Evolutionary conservation across 2,888 invertebrate species (phyloP).

Genomic region (Ariolimax columbianus): DNA sequence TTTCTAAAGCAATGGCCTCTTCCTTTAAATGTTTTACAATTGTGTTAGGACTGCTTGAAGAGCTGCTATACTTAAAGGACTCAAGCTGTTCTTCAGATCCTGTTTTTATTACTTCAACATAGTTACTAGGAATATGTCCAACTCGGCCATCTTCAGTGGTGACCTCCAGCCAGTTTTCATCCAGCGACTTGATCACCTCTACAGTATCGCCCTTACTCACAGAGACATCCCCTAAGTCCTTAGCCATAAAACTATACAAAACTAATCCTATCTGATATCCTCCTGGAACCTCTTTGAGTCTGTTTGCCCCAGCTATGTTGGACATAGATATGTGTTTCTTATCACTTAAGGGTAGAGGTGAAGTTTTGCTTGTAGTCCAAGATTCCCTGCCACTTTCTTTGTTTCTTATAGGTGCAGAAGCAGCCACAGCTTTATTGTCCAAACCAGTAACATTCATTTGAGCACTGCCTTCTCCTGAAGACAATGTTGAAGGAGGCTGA

Average conservation of each 20-base stretch:
- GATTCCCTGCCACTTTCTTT: not conserved
- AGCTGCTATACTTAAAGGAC: not conserved
- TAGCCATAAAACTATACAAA: slow-evolving; percentile 76
- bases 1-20: not conserved
- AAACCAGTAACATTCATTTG: not conserved
- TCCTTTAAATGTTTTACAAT: not conserved
- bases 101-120: slow-evolving; percentile 70
- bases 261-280: slow-evolving; percentile 68
- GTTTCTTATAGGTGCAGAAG: not conserved
- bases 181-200: slow-evolving; percentile 73
- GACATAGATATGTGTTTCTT: not conserved
- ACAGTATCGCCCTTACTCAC: slow-evolving; percentile 78
- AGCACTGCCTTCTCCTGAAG: not conserved
- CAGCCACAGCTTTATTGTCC: not conserved
- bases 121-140: slow-evolving; percentile 78
- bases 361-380: not conserved
- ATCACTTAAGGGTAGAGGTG: not conserved
- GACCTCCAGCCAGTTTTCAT: slow-evolving; percentile 78
- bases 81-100: slow-evolving; percentile 23
- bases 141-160: slow-evolving; percentile 73
- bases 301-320: not conserved
- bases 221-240: slow-evolving; percentile 74
- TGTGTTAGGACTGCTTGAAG: not conserved
- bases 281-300: not conserved
- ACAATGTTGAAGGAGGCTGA: not conserved